Evolutionary conservation across 2,113 vertebrate species (phyloP).

Genomic region (Rhizomys pruinosus): DNA sequence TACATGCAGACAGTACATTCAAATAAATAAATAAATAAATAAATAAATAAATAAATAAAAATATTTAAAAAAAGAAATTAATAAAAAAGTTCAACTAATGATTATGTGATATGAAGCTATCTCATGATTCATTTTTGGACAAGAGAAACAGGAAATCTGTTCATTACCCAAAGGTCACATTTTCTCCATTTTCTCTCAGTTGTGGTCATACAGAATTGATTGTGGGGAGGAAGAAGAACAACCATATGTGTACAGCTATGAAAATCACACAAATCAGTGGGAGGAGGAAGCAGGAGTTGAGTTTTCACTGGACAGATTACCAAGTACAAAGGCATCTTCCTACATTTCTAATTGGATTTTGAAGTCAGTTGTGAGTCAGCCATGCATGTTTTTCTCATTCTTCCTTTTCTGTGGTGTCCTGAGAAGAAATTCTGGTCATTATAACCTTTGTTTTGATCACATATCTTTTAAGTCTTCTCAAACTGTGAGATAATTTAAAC

Average conservation of each 20-base stretch:
- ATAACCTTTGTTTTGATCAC: too few species aligned
- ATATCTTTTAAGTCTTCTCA: too few species aligned
- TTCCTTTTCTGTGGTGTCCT: background rate
- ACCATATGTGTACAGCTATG: rapidly evolving
- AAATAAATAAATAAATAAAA: too few species aligned
- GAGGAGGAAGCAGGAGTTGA: background rate
- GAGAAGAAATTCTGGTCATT: background rate
- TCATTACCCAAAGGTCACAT: background rate
- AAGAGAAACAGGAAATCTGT: background rate
- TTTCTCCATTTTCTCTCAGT: background rate
- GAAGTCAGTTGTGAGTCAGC: background rate
- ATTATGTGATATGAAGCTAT: background rate
- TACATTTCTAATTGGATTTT: too few species aligned
- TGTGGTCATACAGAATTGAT: too few species aligned
- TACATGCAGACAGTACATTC: too few species aligned
- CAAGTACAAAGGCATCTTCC: background rate
- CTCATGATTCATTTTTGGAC: background rate
- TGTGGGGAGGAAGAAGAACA: background rate
- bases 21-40: too few species aligned
- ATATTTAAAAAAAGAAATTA: too few species aligned
- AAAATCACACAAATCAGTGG: background rate
- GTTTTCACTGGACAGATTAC: background rate
- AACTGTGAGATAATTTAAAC: too few species aligned
- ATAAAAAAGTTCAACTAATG: too few species aligned
- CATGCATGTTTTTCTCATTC: too few species aligned